Conservation (phyloP, 2,888 invertebrate species). For the Pristionchus exspectatus region DNA sequence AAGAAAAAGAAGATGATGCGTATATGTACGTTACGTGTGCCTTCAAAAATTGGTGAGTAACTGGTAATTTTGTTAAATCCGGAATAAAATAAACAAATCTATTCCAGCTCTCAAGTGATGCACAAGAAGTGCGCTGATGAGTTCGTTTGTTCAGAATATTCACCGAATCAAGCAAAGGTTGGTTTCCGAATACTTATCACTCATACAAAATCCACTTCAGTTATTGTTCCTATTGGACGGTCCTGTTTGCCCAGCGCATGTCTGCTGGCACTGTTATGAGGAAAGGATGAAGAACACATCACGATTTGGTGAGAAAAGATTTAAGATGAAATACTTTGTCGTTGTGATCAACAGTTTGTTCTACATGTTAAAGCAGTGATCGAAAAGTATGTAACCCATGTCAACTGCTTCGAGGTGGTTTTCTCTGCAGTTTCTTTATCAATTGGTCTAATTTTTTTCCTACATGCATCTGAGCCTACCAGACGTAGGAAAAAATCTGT, state of each 20-base stretch:
- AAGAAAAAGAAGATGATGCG: background rate
- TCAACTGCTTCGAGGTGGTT: too few relatives aligned
- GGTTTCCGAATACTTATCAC: background rate
- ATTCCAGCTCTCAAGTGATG: background rate
- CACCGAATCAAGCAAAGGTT: background rate
- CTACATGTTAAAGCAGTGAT: too few relatives aligned
- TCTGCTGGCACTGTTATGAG: conserved; percentile 28
- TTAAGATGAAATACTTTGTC: background rate
- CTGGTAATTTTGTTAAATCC: background rate
- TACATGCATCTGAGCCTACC: too few relatives aligned
- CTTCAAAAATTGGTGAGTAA: background rate
- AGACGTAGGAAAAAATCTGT: too few relatives aligned
- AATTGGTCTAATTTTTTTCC: too few relatives aligned
- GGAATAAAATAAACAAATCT: background rate
- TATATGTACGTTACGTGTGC: background rate
- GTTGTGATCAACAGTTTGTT: background rate
- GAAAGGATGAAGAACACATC: background rate
- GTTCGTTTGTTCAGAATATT: background rate
- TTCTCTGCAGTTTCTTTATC: too few relatives aligned
- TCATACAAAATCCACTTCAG: background rate
- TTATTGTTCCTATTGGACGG: background rate
- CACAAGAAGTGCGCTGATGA: background rate
- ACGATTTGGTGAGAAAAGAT: background rate
- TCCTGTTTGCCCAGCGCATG: background rate
- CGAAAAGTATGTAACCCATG: too few relatives aligned